These are phyloP conservation scores for Buceros bicornis DNA, from an alignment of 2,797 vertebrate genomes.

Conservation along the genomic window DNA sequence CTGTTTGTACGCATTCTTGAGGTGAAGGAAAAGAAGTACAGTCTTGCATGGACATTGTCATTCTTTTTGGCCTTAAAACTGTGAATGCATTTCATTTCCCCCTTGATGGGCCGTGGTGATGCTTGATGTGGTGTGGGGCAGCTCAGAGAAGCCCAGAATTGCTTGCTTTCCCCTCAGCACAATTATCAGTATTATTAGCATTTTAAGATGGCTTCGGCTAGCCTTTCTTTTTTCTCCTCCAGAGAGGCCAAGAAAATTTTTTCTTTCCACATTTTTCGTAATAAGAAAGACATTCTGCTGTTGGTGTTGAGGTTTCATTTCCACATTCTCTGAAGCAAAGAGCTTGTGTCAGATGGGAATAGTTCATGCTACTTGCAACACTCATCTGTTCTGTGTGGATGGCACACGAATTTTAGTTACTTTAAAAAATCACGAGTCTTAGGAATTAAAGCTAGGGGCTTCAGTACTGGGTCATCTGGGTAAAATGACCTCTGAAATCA, in stretches of 20 bases:
- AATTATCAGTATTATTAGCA: background rate
- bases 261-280: background rate
- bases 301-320: constrained; percentile 11
- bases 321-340: background rate
- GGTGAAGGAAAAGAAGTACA: background rate
- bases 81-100: background rate
- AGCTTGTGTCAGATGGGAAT: background rate
- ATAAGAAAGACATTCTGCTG: background rate
- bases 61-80: background rate
- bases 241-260: background rate
- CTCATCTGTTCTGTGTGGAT: background rate
- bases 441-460: background rate
- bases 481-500: background rate
- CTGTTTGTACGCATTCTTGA: background rate
- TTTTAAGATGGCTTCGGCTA: background rate
- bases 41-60: background rate
- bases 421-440: background rate
- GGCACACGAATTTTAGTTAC: background rate
- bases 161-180: background rate
- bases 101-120: fast-evolving
- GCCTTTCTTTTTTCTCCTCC: background rate
- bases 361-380: background rate
- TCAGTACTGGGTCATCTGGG: background rate
- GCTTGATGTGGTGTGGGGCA: fast-evolving
- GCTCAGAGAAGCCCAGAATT: background rate